These are phyloP conservation scores for Ecdyonurus torrentis DNA, from an alignment of 2,888 invertebrate genomes.

Conservation along the genomic window DNA sequence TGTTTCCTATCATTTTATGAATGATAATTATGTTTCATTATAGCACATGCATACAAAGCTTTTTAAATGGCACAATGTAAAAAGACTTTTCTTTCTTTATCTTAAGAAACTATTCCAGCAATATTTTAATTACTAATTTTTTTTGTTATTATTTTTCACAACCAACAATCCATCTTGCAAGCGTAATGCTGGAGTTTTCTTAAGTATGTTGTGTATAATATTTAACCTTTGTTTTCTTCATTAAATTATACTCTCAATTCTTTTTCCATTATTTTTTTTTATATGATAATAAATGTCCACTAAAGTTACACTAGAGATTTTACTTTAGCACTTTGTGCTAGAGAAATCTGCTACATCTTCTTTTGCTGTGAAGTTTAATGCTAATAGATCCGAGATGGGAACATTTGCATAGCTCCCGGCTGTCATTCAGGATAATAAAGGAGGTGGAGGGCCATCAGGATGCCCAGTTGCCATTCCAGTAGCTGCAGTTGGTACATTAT, in stretches of 20 bases:
- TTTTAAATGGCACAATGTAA: conserved; percentile 15
- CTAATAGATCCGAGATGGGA: conserved; percentile 16
- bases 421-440: conserved; percentile 15
- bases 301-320: background rate
- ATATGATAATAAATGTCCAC: background rate
- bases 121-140: too few relatives aligned
- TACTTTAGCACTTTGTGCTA: conserved; percentile 1
- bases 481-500: conserved; percentile 1
- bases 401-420: conserved; percentile 16
- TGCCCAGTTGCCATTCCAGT: conserved; percentile 10
- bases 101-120: conserved; percentile 15
- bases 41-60: conserved; percentile 11
- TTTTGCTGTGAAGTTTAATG: conserved; percentile 14
- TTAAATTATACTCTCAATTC: conserved; percentile 9
- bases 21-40: conserved; percentile 11
- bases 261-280: conserved; percentile 2
- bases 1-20: conserved; percentile 11
- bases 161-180: conserved; percentile 14
- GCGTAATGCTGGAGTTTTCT: conserved; percentile 12
- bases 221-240: background rate
- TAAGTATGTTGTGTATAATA: too few relatives aligned
- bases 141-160: conserved; percentile 11
- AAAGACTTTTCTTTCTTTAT: too few relatives aligned
- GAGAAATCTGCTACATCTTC: conserved; percentile 10
- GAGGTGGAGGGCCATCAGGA: conserved; percentile 13